A percentile compares a stretch with the other conserved stretches of the same genome.
Evolutionary conservation across 2,797 vertebrate genomes (phyloP).

Genomic region (Rhadinocentrus ornatus): DNA sequence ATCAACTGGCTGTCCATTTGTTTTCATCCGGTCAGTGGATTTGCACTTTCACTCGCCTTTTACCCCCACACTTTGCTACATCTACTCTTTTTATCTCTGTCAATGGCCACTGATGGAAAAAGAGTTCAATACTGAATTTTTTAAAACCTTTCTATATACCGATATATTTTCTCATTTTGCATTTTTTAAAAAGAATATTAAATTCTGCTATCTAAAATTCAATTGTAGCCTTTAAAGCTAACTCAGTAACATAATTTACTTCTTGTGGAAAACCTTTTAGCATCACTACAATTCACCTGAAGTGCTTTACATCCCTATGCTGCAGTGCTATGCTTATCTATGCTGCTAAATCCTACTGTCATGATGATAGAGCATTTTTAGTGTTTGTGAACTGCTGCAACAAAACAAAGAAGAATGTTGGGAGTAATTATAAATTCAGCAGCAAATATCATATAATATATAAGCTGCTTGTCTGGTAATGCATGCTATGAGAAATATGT

Average conservation of each 20-base stretch:
- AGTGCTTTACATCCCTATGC: slow-evolving; percentile 4
- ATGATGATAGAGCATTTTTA: neutral
- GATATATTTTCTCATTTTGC: neutral
- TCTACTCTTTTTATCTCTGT: slow-evolving; percentile 45
- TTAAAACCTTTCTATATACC: neutral
- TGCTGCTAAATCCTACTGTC: slow-evolving; percentile 2
- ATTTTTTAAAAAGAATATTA: neutral
- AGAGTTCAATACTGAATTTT: neutral
- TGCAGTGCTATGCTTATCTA: neutral
- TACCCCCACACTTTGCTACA: slow-evolving; percentile 13
- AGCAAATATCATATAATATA: too few relatives aligned
- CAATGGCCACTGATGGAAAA: slow-evolving; percentile 30
- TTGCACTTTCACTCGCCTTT: slow-evolving; percentile 42
- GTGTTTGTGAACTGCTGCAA: too few relatives aligned
- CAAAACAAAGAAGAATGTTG: too few relatives aligned
- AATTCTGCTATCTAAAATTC: neutral
- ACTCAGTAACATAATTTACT: neutral
- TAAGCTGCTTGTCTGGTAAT: too few relatives aligned
- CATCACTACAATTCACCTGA: neutral
- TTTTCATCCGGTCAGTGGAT: slow-evolving; percentile 59
- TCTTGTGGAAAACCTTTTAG: neutral
- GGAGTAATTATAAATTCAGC: too few relatives aligned
- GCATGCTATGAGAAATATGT: too few relatives aligned
- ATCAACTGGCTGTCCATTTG: slow-evolving; percentile 65
- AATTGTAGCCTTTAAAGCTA: neutral